These are phyloP conservation scores for Bettongia penicillata DNA, from an alignment of 2,113 vertebrate species.

Conservation along the genomic window DNA sequence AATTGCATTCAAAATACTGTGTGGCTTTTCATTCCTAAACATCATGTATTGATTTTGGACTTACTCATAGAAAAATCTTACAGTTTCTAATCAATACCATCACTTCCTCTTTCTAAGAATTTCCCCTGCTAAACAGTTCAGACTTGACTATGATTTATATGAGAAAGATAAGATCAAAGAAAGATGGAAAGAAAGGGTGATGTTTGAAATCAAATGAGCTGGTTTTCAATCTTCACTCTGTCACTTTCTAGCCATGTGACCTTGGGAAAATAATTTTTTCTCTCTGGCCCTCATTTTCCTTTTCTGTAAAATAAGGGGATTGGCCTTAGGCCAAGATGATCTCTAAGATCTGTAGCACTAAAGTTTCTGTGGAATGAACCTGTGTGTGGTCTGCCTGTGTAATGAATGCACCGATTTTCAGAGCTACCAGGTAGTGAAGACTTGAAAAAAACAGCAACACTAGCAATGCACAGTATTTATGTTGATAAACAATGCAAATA, in stretches of 20 bases:
- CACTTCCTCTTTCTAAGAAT: constrained; percentile 68
- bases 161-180: constrained; percentile 43
- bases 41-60: constrained; percentile 40
- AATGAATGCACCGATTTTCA: not conserved
- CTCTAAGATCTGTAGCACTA: not conserved
- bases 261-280: not conserved
- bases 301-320: not conserved
- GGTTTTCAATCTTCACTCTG: not conserved
- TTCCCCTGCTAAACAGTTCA: not conserved
- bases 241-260: not conserved
- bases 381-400: not conserved
- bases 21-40: not conserved
- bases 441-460: not conserved
- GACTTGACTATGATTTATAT: constrained; percentile 27
- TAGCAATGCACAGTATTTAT: not conserved
- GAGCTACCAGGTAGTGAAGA: not conserved
- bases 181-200: not conserved
- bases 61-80: not conserved
- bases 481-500: not conserved
- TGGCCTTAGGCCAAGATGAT: not conserved
- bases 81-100: constrained; percentile 49
- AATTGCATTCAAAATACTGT: not conserved
- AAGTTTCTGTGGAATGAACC: not conserved
- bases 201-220: not conserved
- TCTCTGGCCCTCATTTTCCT: not conserved